Evolutionary conservation across 2,797 vertebrate genomes (phyloP).

Genomic region (Coranthus polyacanthus): DNA sequence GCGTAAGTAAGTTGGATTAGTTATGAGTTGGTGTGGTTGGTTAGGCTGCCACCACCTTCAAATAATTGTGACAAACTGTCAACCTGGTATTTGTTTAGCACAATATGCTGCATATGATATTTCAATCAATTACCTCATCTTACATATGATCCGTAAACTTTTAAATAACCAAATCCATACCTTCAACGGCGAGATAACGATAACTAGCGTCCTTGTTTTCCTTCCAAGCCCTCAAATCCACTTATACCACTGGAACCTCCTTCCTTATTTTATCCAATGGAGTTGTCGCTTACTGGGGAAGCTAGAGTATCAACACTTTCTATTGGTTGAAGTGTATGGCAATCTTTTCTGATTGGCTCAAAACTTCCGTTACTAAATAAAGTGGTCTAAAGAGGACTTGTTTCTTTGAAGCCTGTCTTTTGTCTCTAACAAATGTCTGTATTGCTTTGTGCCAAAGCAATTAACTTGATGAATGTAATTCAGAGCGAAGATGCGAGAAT

Average conservation of each 20-base stretch:
- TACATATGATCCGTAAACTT: conserved; percentile 67
- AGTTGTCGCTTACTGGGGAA: conserved; percentile 49
- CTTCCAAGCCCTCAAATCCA: conserved; percentile 86
- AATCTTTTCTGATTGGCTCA: conserved; percentile 77
- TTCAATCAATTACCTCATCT: not conserved
- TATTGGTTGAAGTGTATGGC: conserved; percentile 74
- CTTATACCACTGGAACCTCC: conserved; percentile 77
- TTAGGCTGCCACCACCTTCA: conserved; percentile 61
- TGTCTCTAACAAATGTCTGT: conserved; percentile 7
- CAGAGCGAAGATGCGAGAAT: not conserved
- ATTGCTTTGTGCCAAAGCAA: not conserved
- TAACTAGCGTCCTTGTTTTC: conserved; percentile 86
- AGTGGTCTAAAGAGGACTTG: conserved; percentile 60
- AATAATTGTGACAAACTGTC: conserved; percentile 47
- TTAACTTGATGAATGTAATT: not conserved
- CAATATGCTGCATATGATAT: not conserved
- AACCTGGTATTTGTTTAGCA: conserved; percentile 15
- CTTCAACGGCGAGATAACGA: conserved; percentile 77
- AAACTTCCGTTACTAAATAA: conserved; percentile 86
- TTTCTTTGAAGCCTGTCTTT: conserved; percentile 25
- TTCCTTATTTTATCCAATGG: conserved; percentile 63
- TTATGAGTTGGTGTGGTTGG: conserved; percentile 71
- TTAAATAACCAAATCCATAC: conserved; percentile 75
- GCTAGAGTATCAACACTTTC: conserved; percentile 66
- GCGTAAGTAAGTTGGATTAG: conserved; percentile 70